Base-by-base conservation (phyloP, 2,797 vertebrate genomes). In the Ceryle rudis region DNA sequence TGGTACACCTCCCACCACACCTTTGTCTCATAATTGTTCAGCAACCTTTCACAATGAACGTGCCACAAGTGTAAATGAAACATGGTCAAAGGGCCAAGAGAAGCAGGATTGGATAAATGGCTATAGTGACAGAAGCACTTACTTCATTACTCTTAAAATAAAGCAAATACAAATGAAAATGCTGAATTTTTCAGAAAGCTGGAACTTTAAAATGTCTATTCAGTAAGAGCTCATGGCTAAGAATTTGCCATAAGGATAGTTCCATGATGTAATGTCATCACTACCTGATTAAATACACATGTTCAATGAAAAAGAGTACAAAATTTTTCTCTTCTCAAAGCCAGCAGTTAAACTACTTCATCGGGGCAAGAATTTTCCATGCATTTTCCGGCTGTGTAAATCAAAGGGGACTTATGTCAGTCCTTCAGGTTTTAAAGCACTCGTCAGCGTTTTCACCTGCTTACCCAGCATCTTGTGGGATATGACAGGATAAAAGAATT, bases 361-460 rank as follows among this genome's bases (percentile, higher is more conserved):
- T 9, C 8, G 42, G 35, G 29, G 31, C 21, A 51, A 65, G 65
- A 65, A 66, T 94, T 72, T 83, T 55, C 62, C 2, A 0, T 49
- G 9, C 7, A 5, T 73, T 86, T 41, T 41, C 73, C 73, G 9
- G 15, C 51, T 69, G 5, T 49, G 18, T 14, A 55, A 81, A 81
- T 58, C 29, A 72, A 72, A 80, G 6, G 29, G 11, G 19, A 19
- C 7, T 90, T 89, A 35, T 3, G 5, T 65, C 46, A 71, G 0
- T 42, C 7, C 23, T 74, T 75, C 42, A 58, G 17, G 8, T 65
- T 86, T 90, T 62, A 75, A 91, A 81, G 35, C 11, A 75, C 1
- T 1, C 1, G 0, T 74, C 72, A 75, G 10, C 19, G 61, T 69
- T 87, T 85, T 90, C n/a, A 57, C 4, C 4, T 0, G 0, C 11